Evolutionary conservation across 2,888 invertebrate species (phyloP).

Genomic region (Leuctra nigra): DNA sequence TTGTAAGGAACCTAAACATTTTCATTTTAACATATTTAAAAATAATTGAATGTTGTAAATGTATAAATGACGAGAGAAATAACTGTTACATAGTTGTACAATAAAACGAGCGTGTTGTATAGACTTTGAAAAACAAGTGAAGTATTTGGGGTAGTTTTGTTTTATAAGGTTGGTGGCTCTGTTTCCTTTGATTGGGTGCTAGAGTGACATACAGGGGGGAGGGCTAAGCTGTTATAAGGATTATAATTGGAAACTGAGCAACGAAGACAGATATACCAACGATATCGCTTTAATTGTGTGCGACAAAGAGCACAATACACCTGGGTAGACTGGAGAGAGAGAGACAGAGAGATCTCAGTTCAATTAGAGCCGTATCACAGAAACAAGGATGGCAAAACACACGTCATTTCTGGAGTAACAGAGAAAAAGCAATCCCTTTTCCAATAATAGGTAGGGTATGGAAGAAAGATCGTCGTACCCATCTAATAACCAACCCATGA

Average conservation of each 20-base stretch:
- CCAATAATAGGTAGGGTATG: conserved; percentile 16
- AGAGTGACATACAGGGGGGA: conserved; percentile 12
- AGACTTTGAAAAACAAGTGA: too few species aligned
- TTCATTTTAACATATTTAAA: too few species aligned
- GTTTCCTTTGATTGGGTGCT: conserved; percentile 14
- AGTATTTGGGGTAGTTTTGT: not conserved
- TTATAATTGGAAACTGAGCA: conserved; percentile 18
- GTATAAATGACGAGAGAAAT: too few species aligned
- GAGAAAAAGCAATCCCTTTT: conserved; percentile 18
- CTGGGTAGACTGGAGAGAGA: not conserved
- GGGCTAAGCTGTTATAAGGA: conserved; percentile 19
- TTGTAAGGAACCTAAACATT: too few species aligned
- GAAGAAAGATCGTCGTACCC: conserved; percentile 12
- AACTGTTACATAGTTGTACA: too few species aligned
- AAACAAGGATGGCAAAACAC: conserved; percentile 11
- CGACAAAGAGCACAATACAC: not conserved
- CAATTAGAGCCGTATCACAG: conserved; percentile 17
- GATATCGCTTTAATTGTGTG: conserved; percentile 19
- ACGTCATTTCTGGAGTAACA: conserved; percentile 16
- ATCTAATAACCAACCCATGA: not conserved
- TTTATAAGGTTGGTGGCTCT: not conserved
- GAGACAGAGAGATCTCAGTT: not conserved
- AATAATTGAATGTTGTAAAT: too few species aligned
- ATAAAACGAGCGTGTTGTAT: too few species aligned
- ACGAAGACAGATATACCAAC: conserved; percentile 17